phyloP scores from a whole-genome alignment of 2,113 vertebrate genomes.

The Muntiacus muntjak region DNA sequence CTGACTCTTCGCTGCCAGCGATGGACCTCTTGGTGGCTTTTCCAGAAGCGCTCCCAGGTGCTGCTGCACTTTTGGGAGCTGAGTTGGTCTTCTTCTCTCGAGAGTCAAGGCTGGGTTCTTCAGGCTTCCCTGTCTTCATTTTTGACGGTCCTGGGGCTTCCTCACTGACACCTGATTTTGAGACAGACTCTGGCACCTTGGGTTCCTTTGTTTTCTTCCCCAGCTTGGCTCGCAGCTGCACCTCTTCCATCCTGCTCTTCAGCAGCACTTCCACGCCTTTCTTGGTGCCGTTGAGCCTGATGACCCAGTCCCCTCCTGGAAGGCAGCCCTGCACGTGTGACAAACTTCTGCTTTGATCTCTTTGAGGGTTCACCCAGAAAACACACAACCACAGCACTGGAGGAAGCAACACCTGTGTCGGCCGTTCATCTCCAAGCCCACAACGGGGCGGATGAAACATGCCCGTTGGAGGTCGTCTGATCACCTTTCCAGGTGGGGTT shows the following conservation, averaged over 20 bases:
- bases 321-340: slow-evolving; percentile 86
- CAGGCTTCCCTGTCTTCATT: slow-evolving; percentile 55
- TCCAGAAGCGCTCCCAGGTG: slow-evolving; percentile 75
- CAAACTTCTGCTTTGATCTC: slow-evolving; percentile 97
- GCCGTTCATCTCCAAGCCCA: slow-evolving; percentile 97
- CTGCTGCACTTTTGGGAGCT: slow-evolving; percentile 64
- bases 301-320: slow-evolving; percentile 67
- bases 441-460: slow-evolving; percentile 94
- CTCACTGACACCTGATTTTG: slow-evolving; percentile 74
- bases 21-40: slow-evolving; percentile 84
- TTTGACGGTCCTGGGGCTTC: slow-evolving; percentile 75
- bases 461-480: slow-evolving; percentile 89
- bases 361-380: slow-evolving; percentile 93
- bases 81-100: slow-evolving; percentile 73
- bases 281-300: neutral
- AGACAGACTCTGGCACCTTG: slow-evolving; percentile 77
- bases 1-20: slow-evolving; percentile 84
- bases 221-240: neutral
- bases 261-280: neutral
- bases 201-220: slow-evolving; percentile 90
- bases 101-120: neutral
- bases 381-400: slow-evolving; percentile 93
- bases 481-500: slow-evolving; percentile 95
- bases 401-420: slow-evolving; percentile 95
- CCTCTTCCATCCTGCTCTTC: neutral